Conservation (phyloP, 2,113 vertebrate genomes). For the Taxidea taxus region DNA sequence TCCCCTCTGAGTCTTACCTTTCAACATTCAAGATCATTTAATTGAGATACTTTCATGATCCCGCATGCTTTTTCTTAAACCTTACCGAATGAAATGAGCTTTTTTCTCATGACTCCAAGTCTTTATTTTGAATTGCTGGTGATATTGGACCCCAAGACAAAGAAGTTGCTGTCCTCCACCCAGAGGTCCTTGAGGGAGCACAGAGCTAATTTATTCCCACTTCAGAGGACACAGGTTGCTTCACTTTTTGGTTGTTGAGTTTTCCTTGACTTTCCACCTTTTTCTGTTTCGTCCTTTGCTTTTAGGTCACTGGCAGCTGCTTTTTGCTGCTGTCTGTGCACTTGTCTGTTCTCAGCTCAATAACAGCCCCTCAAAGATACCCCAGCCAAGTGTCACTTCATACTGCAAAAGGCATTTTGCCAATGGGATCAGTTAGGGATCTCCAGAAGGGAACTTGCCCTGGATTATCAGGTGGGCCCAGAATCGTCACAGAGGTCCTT, state of each 20-base stretch:
- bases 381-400: neutral
- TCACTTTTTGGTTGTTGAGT: neutral
- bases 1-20: neutral
- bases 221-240: neutral
- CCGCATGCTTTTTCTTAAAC: neutral
- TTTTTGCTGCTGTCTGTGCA: neutral
- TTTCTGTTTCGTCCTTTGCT: neutral
- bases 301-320: neutral
- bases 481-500: neutral
- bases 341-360: neutral
- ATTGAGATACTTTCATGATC: neutral
- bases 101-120: neutral
- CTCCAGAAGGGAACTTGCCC: neutral
- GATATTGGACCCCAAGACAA: neutral
- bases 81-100: neutral
- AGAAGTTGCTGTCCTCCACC: too few relatives aligned
- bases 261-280: neutral
- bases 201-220: neutral
- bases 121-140: neutral
- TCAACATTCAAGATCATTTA: neutral
- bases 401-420: neutral
- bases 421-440: neutral
- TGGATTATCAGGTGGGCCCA: neutral
- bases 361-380: neutral
- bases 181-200: accelerated